Evolutionary conservation across 2,113 vertebrate species (phyloP).

Genomic region (Suncus etruscus): DNA sequence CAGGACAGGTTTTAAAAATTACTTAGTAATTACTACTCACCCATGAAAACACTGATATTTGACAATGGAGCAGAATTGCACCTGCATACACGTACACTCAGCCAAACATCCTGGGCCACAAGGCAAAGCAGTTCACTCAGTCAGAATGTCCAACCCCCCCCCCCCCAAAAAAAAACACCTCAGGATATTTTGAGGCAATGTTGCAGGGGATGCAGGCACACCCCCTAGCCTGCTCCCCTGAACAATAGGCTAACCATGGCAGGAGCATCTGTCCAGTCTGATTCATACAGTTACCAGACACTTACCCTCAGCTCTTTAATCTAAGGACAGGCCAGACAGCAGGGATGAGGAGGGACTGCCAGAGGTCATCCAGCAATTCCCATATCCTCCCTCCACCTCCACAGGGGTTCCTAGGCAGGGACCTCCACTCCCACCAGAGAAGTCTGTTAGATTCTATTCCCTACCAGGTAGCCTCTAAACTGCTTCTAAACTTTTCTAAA

Average conservation of each 20-base stretch:
- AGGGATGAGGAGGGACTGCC: slow-evolving; percentile 33
- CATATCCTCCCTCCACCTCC: neutral
- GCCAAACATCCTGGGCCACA: neutral
- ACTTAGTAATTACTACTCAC: slow-evolving; percentile 90
- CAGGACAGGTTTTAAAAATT: slow-evolving; percentile 93
- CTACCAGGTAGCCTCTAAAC: neutral
- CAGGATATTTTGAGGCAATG: too few species aligned
- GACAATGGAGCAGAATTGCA: slow-evolving; percentile 85
- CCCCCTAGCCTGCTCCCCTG: neutral
- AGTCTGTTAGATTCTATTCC: neutral
- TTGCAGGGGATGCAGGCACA: neutral
- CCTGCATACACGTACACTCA: neutral
- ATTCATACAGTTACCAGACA: slow-evolving; percentile 57
- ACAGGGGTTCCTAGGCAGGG: neutral
- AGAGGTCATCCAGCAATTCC: slow-evolving; percentile 47
- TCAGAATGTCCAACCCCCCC: neutral
- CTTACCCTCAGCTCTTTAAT: slow-evolving; percentile 64
- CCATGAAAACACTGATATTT: slow-evolving; percentile 89
- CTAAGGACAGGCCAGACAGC: slow-evolving; percentile 66
- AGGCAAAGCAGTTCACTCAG: slow-evolving; percentile 23
- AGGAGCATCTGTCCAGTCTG: slow-evolving; percentile 39
- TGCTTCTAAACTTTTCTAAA: neutral
- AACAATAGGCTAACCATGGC: neutral
- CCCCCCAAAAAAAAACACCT: neutral
- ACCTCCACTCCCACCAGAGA: neutral